These are phyloP conservation scores for Agonum fuliginosum DNA, from an alignment of 2,888 invertebrate genomes.

Conservation along the genomic window DNA sequence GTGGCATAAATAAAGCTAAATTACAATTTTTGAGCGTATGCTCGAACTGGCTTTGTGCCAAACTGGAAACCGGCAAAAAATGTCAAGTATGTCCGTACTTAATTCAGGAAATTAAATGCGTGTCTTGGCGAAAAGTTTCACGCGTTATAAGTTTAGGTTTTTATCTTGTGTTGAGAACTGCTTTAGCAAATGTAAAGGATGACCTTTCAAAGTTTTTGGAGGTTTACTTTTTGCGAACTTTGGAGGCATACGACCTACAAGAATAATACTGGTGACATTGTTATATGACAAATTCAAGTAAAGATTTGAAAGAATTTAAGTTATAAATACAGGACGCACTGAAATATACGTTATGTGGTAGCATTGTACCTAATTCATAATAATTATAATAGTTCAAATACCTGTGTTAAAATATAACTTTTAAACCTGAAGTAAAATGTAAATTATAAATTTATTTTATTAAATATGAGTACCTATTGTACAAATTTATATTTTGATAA, in stretches of 20 bases:
- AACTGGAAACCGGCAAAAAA: conserved; percentile 11
- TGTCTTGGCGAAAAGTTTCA: conserved; percentile 29
- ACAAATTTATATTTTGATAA: too few relatives aligned
- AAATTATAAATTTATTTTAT: too few relatives aligned
- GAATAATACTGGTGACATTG: too few relatives aligned
- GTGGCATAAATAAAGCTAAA: conserved; percentile 30
- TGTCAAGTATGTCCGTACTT: conserved; percentile 32
- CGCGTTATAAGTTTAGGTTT: not conserved
- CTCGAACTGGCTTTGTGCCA: conserved; percentile 7
- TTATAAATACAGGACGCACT: too few relatives aligned
- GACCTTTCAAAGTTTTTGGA: conserved; percentile 39
- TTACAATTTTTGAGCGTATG: conserved; percentile 40
- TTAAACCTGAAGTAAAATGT: too few relatives aligned
- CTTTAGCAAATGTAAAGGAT: conserved; percentile 25
- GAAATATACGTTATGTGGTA: too few relatives aligned
- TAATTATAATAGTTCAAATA: too few relatives aligned
- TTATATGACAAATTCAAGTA: conserved; percentile 1
- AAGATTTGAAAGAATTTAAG: not conserved
- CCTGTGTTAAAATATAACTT: too few relatives aligned
- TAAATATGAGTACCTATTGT: too few relatives aligned
- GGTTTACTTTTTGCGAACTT: conserved; percentile 38
- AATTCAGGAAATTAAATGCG: conserved; percentile 51
- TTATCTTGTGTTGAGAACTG: conserved; percentile 24
- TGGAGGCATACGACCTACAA: not conserved
- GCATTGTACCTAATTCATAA: too few relatives aligned